Base-by-base conservation (phyloP, 2,797 vertebrate genomes). In the Urocyon cinereoargenteus region DNA sequence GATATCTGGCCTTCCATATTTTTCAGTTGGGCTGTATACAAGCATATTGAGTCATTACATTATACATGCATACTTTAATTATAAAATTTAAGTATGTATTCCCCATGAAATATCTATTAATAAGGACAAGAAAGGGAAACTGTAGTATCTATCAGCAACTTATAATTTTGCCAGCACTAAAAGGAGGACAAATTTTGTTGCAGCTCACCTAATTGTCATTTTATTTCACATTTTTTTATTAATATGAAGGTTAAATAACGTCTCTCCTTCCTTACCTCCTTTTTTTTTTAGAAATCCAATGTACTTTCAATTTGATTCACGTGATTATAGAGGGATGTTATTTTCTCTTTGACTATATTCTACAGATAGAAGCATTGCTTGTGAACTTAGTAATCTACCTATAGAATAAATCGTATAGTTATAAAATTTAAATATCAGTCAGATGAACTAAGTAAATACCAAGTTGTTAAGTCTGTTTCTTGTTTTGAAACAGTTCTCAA, bases 171-270 rank as follows among this genome's bases (percentile, higher is more conserved):
- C 36, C 14, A 61, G 6, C 15, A 15, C 13, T 73, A 36, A 82
- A 51, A 68, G 77, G 9, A 61, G 13, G 8, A 84, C 2, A 92
- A 6, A 36, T 87, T 96, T 94, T 85, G 16, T 73, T 92, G 3
- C 9, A 90, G 9, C 19, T 87, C 12, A 66, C 14, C 1, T 26
- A 73, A 36, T 4, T 64, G 1, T 24, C 83, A 64, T 91, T 88
- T 92, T 68, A 40, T 72, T 95, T 66, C 36, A 15, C 45, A n/a
- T 94, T 90, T 96, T 55, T 72, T 73, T 11, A 40, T 86, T 91
- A 84, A 53, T 40, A 31, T 3, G 21, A 34, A 86, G 45, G 3
- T 77, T 87, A 13, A 86, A 45, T 9, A 92, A 73, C 2, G 3
- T 83, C 18, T 59, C 31, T n/a, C 26, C 78, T n/a, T 78, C 21